Evolutionary conservation across 64 coral and sea anemone genomes (phyloP), one percentile per base, ranked within the genome.

Genomic region (Montipora sp.): DNA sequence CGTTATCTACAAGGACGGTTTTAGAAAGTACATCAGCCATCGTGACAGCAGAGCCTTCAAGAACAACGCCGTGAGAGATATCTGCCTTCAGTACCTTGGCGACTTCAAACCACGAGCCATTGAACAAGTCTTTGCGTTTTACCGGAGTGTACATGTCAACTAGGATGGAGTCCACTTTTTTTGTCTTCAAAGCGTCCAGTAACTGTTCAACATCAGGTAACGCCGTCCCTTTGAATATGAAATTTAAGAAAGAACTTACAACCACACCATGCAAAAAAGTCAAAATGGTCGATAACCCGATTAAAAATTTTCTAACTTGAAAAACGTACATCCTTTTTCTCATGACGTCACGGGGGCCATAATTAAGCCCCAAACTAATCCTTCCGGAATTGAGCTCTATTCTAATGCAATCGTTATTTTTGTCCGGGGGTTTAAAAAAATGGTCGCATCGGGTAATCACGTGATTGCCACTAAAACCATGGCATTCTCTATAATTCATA

Each of bases 41-140:
- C 5, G n/a, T n/a, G 13, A 85, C 46, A 70, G 82, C 15, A 22
- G 13, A 9, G 2, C 82, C 82, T 50, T 85, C 66, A 21, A 85
- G 82, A 24, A 85, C 36, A 85, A 85, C 63, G 6, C 82, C 66
- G 7, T 85, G 82, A 53, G 63, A 85, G 18, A 85, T 85, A 2
- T 85, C 65, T 3, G 43, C n/a, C 60, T 70, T 43, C 18, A 85
- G 46, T 8, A 85, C 8, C 45, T 71, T 49, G 18, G 19, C 43
- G 18, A 85, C 65, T 72, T 85, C 82, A 85, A 71, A 85, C 82
- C 82, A 85, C 1, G 82, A 50, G 8, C 82, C 82, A 85, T 85
- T 85, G 65, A 85, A 85, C 65, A 85, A 51, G 19, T 85, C 82
- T 45, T 85, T 85, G 2, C 82, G 61, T 72, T 85, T 85, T 0